Conservation (phyloP, 1,140 invertebrate species). For the Agrypnia vestita region DNA sequence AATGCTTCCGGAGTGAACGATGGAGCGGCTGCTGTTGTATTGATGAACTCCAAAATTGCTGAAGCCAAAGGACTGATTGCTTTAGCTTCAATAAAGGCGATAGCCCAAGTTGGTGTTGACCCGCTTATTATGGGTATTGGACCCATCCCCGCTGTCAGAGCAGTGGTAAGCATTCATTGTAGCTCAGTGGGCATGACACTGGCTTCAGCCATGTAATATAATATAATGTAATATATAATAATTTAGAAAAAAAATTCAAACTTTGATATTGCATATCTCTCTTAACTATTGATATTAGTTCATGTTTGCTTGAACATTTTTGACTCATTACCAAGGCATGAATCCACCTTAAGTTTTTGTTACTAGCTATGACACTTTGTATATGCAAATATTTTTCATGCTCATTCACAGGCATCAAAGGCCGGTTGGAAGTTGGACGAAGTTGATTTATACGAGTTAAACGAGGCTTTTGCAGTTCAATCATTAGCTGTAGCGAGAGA, state of each 20-base stretch:
- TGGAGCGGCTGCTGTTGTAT: constrained; percentile 86
- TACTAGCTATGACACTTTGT: no score
- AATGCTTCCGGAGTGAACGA: constrained; percentile 91
- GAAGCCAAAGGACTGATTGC: constrained; percentile 68
- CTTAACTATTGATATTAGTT: no score
- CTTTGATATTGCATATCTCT: no score
- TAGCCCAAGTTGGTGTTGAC: constrained; percentile 80
- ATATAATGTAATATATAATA: no score
- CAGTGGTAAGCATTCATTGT: constrained; percentile 80
- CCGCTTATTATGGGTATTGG: constrained; percentile 86
- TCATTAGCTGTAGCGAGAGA: constrained; percentile 78
- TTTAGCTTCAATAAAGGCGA: constrained; percentile 79
- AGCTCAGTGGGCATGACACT: no score
- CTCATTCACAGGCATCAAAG: constrained; percentile 78
- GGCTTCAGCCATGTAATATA: no score
- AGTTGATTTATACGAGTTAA: constrained; percentile 92
- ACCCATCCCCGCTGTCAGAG: constrained; percentile 80
- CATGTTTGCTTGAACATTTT: no score
- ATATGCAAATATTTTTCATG: constrained; percentile 8
- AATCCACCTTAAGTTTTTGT: no score
- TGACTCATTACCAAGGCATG: no score
- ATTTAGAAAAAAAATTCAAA: no score
- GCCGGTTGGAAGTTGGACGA: constrained; percentile 86
- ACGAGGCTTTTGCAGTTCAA: constrained; percentile 90
- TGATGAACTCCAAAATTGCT: constrained; percentile 78